Evolutionary conservation across 2,113 vertebrate genomes (phyloP), one percentile per base, ranked within the genome.

Genomic region (Narcine bancroftii): DNA sequence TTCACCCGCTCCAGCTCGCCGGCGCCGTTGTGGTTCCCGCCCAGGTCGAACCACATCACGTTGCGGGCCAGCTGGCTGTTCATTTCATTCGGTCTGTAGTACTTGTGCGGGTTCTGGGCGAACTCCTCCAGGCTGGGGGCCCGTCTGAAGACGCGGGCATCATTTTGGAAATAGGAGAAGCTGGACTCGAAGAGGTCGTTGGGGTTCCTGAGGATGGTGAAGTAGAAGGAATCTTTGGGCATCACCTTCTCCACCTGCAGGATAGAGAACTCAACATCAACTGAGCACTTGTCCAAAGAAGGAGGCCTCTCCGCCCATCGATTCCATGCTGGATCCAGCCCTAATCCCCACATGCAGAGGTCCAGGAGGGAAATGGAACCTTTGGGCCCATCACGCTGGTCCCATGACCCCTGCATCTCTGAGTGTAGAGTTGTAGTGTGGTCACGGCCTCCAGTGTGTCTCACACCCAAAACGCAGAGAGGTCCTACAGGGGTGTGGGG

Each of bases 21-120:
- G 3, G 94, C 10, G 24, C 11, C 11, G 13, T 85, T n/a, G 50
- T 36, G 15, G 83, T 87, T 42, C 15, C 19, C 89, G 13, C 94
- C 94, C 7, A 94, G 92, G 89, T 95, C 94, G 39, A 94, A 95
- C 91, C 93, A 94, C 94, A 94, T 93, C 17, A 95, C 93, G 87
- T 95, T 94, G 89, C 91, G 93, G 45, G 93, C 94, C n/a, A 94
- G 92, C 33, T 93, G 89, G 0, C 94, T 93, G 13, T 92, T 6
- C 0, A 29, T 17, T 1, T 93, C 92, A 5, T 36, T 72, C 0
- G 93, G 93, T 63, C 94, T 93, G 69, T 94, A 95, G 81, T 93
- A 93, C 2, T 47, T 66, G 3, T 93, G 36, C 0, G 93, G 93
- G 2, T 92, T 72, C 60, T 93, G 93, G 36, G 94, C 77, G 45